Base-by-base conservation (phyloP, 2,113 vertebrate species). In the Chunga burmeisteri region DNA sequence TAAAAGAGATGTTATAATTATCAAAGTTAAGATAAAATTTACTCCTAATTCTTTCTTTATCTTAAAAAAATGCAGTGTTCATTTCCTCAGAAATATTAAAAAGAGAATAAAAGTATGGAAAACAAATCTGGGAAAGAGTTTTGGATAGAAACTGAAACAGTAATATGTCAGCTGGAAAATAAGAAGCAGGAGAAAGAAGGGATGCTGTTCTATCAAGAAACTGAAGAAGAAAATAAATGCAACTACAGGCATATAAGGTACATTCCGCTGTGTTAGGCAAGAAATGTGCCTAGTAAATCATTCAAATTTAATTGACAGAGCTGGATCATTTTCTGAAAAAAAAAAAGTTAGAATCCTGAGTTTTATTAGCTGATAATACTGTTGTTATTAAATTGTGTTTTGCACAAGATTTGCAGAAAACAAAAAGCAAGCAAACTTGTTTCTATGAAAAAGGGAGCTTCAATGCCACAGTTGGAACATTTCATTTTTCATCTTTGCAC, bases 391-490 rank as follows among this genome's bases (percentile, higher is more conserved):
- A 74, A 79, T 49, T 78, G 7, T 8, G 30, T 5, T 90, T 93
- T 66, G 5, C 17, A 23, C 13, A 75, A 82, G 44, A 71, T 62
- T 55, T 66, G 11, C 19, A 61, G 12, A 53, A 18, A 52, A 49
- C 2, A 80, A 56, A 94, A 81, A 52, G 0, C 3, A 77, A 77
- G 4, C 0, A 52, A 77, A 55, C 1, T 25, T 4, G 23, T 73
- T 71, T 34, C 3, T 74, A 5, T 66, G 20, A 42, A 52, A 56
- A 73, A 70, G 9, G 11, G 8, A 77, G 6, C 6, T 59, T 84
- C 77, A 89, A 84, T 12, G 30, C 2, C 23, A 12, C 2, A 29
- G 1, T 4, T 36, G 16, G 7, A 87, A 21, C 0, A 0, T 4
- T 66, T 23, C 2, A 13, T 47, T 34, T 74, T 90, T 61, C 32